These are phyloP conservation scores for Sebastes ruberrimus DNA, from an alignment of 2,797 vertebrate genomes.

Conservation along the genomic window DNA sequence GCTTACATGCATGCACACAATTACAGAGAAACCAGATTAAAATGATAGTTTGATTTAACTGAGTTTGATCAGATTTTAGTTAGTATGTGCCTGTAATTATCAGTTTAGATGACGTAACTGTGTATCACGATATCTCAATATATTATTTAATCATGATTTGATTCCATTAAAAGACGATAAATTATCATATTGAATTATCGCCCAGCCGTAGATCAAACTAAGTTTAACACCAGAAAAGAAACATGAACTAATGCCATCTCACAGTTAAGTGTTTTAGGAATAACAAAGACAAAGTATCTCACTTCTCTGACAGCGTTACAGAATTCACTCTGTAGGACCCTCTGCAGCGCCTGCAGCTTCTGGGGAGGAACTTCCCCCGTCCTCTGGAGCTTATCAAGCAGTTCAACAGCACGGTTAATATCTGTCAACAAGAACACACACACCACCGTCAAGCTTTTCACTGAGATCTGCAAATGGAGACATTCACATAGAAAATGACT, in stretches of 20 bases:
- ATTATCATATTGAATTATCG: too few species aligned
- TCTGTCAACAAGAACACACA: slow-evolving; percentile 79
- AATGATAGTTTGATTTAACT: too few species aligned
- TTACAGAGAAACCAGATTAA: too few species aligned
- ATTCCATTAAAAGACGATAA: too few species aligned
- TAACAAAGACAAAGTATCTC: slow-evolving; percentile 48
- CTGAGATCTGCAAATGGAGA: neutral
- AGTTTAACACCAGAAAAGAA: neutral
- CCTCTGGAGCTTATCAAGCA: slow-evolving; percentile 96
- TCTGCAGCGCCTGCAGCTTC: slow-evolving; percentile 96
- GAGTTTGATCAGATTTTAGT: too few species aligned
- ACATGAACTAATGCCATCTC: neutral
- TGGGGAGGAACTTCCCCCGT: slow-evolving; percentile 97
- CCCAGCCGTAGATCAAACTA: neutral
- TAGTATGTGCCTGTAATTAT: too few species aligned
- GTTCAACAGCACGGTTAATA: slow-evolving; percentile 96
- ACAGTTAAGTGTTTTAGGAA: neutral
- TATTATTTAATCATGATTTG: too few species aligned
- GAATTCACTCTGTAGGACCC: slow-evolving; percentile 98
- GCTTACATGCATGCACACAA: too few species aligned
- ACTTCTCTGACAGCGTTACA: slow-evolving; percentile 98
- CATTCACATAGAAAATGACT: neutral
- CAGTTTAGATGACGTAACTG: too few species aligned
- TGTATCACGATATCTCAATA: too few species aligned
- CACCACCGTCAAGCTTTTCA: neutral